Evolutionary conservation across 1,140 invertebrate species (phyloP).

Genomic region (Araneus ventricosus): DNA sequence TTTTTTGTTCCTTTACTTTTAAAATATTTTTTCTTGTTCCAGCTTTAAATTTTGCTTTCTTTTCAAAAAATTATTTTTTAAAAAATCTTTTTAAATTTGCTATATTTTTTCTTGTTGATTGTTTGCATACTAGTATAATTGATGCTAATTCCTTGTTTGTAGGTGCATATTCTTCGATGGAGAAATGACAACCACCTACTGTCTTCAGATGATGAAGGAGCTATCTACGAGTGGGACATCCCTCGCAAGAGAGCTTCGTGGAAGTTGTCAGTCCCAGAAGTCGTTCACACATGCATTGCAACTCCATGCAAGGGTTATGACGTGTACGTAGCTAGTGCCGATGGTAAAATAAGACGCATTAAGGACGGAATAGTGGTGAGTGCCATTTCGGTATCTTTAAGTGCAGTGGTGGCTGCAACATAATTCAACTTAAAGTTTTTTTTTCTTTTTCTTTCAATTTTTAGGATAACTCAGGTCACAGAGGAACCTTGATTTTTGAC

Average conservation of each 20-base stretch:
- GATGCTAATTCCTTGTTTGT: no score
- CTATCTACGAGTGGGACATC: constrained; percentile 18
- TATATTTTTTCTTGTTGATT: no score
- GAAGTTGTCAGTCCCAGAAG: background rate
- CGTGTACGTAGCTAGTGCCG: background rate
- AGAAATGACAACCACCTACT: background rate
- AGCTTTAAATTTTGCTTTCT: no score
- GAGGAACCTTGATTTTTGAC: no score
- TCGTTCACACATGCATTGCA: background rate
- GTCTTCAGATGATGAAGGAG: background rate
- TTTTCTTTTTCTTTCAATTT: no score
- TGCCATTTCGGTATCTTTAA: background rate
- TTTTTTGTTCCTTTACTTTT: no score
- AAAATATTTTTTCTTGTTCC: no score
- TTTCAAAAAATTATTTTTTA: no score
- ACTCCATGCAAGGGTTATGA: background rate
- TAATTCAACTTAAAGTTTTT: background rate
- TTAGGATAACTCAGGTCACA: no score
- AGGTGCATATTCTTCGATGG: background rate
- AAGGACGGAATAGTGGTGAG: background rate
- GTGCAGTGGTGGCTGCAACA: background rate
- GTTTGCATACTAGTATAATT: no score
- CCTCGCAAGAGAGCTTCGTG: background rate
- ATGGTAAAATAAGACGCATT: background rate
- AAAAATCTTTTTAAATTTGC: no score